Conservation (phyloP, 2,113 vertebrate species). For the Cettia cetti region DNA sequence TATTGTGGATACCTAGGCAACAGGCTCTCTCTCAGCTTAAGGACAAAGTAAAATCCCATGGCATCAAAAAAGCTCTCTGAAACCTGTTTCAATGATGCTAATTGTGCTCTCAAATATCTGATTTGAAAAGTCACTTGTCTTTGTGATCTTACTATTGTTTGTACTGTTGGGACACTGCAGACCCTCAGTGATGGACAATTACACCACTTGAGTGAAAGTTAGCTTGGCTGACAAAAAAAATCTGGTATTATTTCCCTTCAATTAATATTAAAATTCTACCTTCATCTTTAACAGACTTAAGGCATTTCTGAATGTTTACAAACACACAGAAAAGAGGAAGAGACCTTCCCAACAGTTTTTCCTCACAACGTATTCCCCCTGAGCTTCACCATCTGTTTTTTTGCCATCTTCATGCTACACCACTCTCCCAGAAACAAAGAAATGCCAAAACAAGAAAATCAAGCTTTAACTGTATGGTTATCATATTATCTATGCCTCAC, state of each 20-base stretch:
- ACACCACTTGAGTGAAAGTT: rapidly evolving
- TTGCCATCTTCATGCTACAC: background rate
- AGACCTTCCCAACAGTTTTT: background rate
- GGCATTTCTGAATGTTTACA: background rate
- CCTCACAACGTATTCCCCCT: background rate
- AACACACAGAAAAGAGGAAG: background rate
- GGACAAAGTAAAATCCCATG: background rate
- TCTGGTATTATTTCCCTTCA: background rate
- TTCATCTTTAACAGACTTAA: background rate
- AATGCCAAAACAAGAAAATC: background rate
- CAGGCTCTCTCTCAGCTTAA: background rate
- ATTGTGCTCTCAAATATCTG: background rate
- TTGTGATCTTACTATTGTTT: background rate
- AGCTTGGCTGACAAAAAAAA: background rate
- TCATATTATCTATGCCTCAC: background rate
- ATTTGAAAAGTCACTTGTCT: background rate
- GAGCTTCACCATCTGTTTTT: background rate
- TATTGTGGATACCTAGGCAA: background rate
- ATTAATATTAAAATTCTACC: background rate
- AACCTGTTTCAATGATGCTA: background rate
- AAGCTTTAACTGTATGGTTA: background rate
- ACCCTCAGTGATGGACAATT: background rate
- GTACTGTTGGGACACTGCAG: background rate
- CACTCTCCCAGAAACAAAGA: background rate
- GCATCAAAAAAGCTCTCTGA: background rate